These are phyloP conservation scores for Allolobophora icterica DNA, from an alignment of 2,888 invertebrate species.

Conservation along the genomic window DNA sequence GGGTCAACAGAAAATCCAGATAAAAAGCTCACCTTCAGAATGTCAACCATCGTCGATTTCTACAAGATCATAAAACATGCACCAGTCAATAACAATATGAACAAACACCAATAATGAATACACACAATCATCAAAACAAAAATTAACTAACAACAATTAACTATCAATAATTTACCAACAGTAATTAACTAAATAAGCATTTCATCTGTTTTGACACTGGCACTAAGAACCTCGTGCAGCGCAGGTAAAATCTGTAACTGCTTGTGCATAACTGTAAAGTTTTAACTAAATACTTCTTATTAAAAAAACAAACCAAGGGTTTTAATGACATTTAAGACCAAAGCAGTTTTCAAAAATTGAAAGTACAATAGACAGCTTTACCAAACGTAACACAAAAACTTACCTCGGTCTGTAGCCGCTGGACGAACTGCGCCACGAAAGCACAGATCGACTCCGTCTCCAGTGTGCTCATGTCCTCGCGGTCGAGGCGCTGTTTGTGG, in stretches of 20 bases:
- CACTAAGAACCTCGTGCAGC: too few species aligned
- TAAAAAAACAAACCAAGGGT: too few species aligned
- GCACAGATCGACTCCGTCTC: slow-evolving; percentile 57
- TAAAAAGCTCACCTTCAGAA: neutral
- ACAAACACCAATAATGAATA: neutral
- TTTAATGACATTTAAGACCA: too few species aligned
- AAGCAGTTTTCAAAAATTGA: neutral
- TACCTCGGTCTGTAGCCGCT: slow-evolving; percentile 52
- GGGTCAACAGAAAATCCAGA: too few species aligned
- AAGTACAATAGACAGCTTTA: neutral
- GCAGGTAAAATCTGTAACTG: too few species aligned
- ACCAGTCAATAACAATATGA: neutral
- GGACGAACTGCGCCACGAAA: slow-evolving; percentile 57
- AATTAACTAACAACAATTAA: too few species aligned
- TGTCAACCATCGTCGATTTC: neutral
- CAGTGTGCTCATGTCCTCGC: slow-evolving; percentile 50
- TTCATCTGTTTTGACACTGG: too few species aligned
- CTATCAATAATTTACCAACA: too few species aligned
- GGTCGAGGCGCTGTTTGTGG: slow-evolving; percentile 52
- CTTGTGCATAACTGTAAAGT: too few species aligned
- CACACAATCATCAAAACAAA: neutral
- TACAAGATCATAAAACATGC: neutral
- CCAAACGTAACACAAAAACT: neutral
- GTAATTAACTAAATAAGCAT: too few species aligned
- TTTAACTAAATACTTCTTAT: too few species aligned